A percentile compares a stretch with the other conserved stretches of the same genome.
Evolutionary conservation across 2,797 vertebrate genomes (phyloP).

Genomic region (Calcarius lapponicus): DNA sequence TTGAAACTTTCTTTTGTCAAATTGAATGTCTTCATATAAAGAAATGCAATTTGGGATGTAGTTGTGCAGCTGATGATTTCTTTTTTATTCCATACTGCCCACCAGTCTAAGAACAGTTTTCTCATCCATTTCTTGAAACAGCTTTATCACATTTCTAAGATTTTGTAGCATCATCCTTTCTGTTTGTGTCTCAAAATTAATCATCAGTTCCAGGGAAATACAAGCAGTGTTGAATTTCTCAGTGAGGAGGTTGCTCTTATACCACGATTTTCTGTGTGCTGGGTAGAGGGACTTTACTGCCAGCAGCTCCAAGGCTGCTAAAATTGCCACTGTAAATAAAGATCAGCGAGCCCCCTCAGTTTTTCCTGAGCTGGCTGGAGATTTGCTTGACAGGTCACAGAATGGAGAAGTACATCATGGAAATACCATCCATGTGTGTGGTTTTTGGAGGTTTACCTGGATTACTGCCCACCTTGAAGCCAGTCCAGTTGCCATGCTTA

Average conservation of each 20-base stretch:
- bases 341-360: rapidly evolving
- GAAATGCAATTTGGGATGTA: background rate
- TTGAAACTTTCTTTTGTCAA: conserved; percentile 48
- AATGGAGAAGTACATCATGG: background rate
- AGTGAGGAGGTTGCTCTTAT: background rate
- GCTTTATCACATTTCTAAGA: background rate
- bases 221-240: background rate
- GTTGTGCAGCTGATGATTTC: background rate
- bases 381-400: background rate
- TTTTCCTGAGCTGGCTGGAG: background rate
- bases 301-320: background rate
- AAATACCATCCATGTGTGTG: background rate
- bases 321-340: background rate
- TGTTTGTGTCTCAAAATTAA: background rate
- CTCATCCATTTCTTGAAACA: background rate
- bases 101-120: background rate
- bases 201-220: background rate
- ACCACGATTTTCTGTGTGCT: background rate
- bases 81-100: background rate
- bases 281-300: background rate
- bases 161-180: background rate
- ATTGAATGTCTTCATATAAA: conserved; percentile 6
- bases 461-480: background rate
- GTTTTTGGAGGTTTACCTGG: conserved; percentile 8
- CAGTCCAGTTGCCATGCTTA: background rate